Conservation (phyloP, 2,113 vertebrate species). For the Melanotaenia duboulayi region DNA sequence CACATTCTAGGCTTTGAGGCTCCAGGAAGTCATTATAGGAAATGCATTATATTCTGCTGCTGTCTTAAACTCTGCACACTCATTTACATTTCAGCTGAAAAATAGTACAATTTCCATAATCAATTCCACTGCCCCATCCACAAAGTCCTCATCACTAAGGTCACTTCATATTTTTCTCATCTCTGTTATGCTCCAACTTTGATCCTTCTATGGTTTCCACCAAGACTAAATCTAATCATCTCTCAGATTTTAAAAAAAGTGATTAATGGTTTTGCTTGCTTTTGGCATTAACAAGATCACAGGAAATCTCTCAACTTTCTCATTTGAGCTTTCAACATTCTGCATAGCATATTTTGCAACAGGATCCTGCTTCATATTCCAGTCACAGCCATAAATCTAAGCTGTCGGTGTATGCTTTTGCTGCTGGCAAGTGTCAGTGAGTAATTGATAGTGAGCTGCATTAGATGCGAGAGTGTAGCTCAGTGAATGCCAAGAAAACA, state of each 20-base stretch:
- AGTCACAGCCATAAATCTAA: conserved; percentile 48
- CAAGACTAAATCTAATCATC: conserved; percentile 30
- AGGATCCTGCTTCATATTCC: conserved; percentile 50
- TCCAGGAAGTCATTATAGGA: conserved; percentile 63
- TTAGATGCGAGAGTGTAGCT: conserved; percentile 50
- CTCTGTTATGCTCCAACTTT: not conserved
- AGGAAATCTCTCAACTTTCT: conserved; percentile 44
- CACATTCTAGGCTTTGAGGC: conserved; percentile 44
- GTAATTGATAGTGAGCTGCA: conserved; percentile 63
- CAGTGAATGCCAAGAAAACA: conserved; percentile 54
- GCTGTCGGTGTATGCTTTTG: conserved; percentile 41
- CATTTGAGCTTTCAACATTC: conserved; percentile 21
- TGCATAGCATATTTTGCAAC: conserved; percentile 48
- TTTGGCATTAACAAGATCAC: conserved; percentile 21
- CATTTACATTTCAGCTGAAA: conserved; percentile 65
- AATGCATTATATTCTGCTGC: conserved; percentile 59
- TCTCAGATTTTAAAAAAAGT: conserved; percentile 16
- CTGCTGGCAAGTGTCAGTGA: conserved; percentile 62
- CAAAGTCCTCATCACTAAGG: conserved; percentile 5
- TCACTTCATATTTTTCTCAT: conserved; percentile 22
- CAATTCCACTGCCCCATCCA: conserved; percentile 35
- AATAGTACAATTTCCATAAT: conserved; percentile 58
- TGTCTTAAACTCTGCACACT: conserved; percentile 46
- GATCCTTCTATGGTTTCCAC: conserved; percentile 9
- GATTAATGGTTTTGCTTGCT: conserved; percentile 31